These are phyloP conservation scores for Hydrozoanthus tunicans DNA, from an alignment of 64 coral and sea anemone species.

Conservation along the genomic window DNA sequence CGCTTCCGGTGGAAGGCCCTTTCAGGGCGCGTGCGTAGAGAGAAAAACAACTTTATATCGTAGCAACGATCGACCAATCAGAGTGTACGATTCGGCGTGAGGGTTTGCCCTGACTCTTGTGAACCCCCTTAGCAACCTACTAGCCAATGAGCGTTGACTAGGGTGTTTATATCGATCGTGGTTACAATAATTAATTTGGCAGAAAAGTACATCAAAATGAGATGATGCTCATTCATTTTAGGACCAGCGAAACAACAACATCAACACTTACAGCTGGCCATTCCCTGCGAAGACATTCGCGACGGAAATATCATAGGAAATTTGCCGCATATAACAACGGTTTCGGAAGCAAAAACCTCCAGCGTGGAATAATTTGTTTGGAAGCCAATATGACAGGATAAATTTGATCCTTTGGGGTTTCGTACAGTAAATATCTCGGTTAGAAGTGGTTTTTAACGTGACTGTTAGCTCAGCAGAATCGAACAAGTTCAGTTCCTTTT, in stretches of 20 bases:
- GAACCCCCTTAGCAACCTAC: too few species aligned
- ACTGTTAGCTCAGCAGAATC: neutral
- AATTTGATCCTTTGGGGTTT: neutral
- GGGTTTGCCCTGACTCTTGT: too few species aligned
- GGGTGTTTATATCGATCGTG: conserved; percentile 28
- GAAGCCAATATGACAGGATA: neutral
- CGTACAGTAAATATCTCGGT: neutral
- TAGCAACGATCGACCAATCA: too few species aligned
- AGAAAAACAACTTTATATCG: too few species aligned
- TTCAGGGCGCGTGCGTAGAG: too few species aligned
- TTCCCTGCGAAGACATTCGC: neutral
- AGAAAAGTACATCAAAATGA: conserved; percentile 49
- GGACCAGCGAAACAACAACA: conserved; percentile 13
- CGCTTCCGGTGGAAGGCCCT: neutral
- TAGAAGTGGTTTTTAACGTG: neutral
- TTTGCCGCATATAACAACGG: neutral
- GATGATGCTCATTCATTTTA: conserved; percentile 51
- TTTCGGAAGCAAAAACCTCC: neutral
- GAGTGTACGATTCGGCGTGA: too few species aligned
- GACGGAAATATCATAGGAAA: conserved; percentile 7
- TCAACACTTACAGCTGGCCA: neutral
- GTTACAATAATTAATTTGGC: conserved; percentile 60
- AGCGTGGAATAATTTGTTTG: neutral
- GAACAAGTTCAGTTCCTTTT: neutral
- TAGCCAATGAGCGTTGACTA: too few species aligned